Conservation (phyloP, 2,888 invertebrate species). For the Keiferia lycopersicella region DNA sequence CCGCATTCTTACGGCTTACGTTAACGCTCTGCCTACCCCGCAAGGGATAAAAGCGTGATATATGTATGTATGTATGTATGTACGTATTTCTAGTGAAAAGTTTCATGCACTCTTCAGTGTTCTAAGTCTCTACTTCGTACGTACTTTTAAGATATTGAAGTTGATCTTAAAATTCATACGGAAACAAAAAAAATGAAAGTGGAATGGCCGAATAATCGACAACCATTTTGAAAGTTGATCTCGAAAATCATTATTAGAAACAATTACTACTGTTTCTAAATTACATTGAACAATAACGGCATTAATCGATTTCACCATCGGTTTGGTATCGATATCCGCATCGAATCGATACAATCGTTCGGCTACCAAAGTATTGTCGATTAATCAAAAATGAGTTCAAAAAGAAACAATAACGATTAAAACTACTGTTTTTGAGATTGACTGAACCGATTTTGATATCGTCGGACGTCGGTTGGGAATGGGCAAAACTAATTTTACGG, state of each 20-base stretch:
- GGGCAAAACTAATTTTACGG: conserved; percentile 16
- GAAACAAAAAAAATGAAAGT: background rate
- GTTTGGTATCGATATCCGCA: conserved; percentile 46
- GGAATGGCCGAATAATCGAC: background rate
- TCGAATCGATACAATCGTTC: conserved; percentile 49
- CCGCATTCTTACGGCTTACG: no score
- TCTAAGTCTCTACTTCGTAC: no score
- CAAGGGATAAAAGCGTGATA: no score
- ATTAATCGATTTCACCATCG: conserved; percentile 38
- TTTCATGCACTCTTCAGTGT: no score
- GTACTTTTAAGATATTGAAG: no score
- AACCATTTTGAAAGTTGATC: conserved; percentile 28
- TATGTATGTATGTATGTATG: no score
- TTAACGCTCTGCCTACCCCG: no score
- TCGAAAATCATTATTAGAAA: background rate
- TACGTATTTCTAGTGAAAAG: no score
- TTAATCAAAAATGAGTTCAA: conserved; percentile 40
- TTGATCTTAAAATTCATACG: no score
- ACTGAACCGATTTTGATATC: conserved; percentile 6
- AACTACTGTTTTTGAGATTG: conserved; percentile 21
- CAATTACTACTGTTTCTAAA: conserved; percentile 43
- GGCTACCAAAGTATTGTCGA: conserved; percentile 56
- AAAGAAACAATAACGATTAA: conserved; percentile 19
- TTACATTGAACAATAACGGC: conserved; percentile 29
- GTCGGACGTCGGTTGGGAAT: background rate